Evolutionary conservation across 2,113 vertebrate species (phyloP), one percentile per base, ranked within the genome.

Genomic region (Tragelaphus scriptus): DNA sequence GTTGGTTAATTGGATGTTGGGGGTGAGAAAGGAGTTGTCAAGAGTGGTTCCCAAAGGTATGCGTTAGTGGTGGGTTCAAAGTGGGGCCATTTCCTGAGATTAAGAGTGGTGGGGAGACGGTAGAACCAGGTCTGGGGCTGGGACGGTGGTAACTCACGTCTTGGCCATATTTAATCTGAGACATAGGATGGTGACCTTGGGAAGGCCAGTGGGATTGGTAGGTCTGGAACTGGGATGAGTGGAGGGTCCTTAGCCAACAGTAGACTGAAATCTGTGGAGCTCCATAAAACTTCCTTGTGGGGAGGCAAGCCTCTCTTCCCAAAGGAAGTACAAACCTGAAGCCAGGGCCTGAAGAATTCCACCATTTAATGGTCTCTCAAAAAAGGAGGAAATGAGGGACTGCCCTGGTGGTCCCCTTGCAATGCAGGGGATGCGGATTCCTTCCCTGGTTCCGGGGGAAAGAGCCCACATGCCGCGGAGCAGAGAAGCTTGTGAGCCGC

Each of bases 211-310:
- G 71, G 56, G 30, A 10, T 10, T 32, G 32, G n/a, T 49, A n/a
- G 68, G 36, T 16, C 36, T 90, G 94, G 58, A 94, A 15, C 61
- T 12, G 6, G 3, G 32, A 25, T 53, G 13, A 59, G 47, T 32
- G 44, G 47, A 11, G 44, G 6, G 8, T 53, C 59, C 11, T 82
- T 15, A 2, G 51, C 75, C 77, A 44, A 44, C 9, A 36, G 40
- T 5, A 14, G 30, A 4, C 55, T 61, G 5, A 2, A n/a, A 8
- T 21, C 17, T 58, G 15, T 4, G 6, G 10, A 2, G 7, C 32
- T 56, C 36, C 30, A 7, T 2, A 2, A 2, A 25, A 30, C 59
- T 26, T 75, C 63, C 85, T 94, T 10, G 28, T 15, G 49, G 58
- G 85, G 28, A 19, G 49, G 85, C 8, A 26, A 65, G 11, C 63